These are phyloP conservation scores for Murina feae DNA, from an alignment of 2,113 vertebrate genomes.

Conservation along the genomic window DNA sequence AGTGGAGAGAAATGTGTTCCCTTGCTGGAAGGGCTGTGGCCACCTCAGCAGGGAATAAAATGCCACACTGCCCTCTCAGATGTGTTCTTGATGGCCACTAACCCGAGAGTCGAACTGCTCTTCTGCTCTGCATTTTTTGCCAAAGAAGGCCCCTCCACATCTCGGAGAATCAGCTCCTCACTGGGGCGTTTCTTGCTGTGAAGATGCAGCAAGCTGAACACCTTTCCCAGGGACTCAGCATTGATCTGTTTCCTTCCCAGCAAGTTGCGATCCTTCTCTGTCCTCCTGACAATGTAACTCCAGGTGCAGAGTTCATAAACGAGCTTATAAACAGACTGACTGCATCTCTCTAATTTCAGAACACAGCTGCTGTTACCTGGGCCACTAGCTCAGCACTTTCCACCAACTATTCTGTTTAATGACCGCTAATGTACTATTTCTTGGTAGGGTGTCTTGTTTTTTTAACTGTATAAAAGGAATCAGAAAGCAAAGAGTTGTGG, in stretches of 20 bases:
- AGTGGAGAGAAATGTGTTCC: slow-evolving; percentile 44
- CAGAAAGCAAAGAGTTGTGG: background rate
- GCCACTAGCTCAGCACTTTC: background rate
- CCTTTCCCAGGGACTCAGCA: background rate
- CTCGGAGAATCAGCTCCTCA: slow-evolving; percentile 53
- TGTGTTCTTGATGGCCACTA: slow-evolving; percentile 56
- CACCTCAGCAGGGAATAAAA: slow-evolving; percentile 51
- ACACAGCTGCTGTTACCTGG: background rate
- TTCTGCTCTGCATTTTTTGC: slow-evolving; percentile 23
- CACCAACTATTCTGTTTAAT: background rate
- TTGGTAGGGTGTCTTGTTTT: background rate
- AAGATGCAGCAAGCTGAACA: background rate
- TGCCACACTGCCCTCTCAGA: slow-evolving; percentile 56
- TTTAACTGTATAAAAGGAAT: background rate
- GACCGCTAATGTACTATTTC: background rate
- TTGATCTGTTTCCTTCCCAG: slow-evolving; percentile 42
- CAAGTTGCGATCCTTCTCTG: slow-evolving; percentile 25
- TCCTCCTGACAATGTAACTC: slow-evolving; percentile 39
- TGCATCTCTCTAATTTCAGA: slow-evolving; percentile 9
- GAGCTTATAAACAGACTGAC: slow-evolving; percentile 38
- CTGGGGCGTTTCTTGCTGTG: background rate
- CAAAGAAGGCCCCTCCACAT: background rate
- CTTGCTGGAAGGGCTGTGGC: slow-evolving; percentile 2
- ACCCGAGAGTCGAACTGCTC: background rate
- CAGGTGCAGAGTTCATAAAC: slow-evolving; percentile 52